Evolutionary conservation across 2,888 invertebrate species (phyloP).

Genomic region (Volucella inanis): DNA sequence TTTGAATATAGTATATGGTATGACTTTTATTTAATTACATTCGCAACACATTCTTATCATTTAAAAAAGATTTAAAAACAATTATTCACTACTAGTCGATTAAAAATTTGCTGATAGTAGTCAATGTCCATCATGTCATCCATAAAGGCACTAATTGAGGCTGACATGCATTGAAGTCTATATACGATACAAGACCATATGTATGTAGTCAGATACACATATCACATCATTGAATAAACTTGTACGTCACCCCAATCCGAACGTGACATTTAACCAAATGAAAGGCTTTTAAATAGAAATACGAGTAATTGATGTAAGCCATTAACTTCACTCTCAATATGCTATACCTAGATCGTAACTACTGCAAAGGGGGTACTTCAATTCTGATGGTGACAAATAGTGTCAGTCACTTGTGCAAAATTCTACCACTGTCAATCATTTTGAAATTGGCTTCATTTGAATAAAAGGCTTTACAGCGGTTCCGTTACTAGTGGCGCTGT

Average conservation of each 20-base stretch:
- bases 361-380: background rate
- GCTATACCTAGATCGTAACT: background rate
- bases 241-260: constrained; percentile 16
- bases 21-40: too few relatives aligned
- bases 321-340: constrained; percentile 11
- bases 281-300: constrained; percentile 44
- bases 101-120: too few relatives aligned
- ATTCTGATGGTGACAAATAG: constrained; percentile 21
- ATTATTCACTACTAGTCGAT: too few relatives aligned
- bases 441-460: constrained; percentile 67
- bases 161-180: too few relatives aligned
- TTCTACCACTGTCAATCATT: constrained; percentile 56
- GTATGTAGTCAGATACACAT: background rate
- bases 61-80: too few relatives aligned
- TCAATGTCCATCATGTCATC: too few relatives aligned
- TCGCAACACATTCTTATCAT: too few relatives aligned
- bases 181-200: background rate
- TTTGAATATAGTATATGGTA: fast-evolving
- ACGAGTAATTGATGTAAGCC: constrained; percentile 49
- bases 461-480: constrained; percentile 49
- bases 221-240: background rate
- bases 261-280: constrained; percentile 63
- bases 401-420: constrained; percentile 44
- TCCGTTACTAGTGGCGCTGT: background rate
- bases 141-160: too few relatives aligned